Evolutionary conservation across 2,113 vertebrate genomes (phyloP), one percentile per base, ranked within the genome.

Genomic region (Poecile atricapillus): DNA sequence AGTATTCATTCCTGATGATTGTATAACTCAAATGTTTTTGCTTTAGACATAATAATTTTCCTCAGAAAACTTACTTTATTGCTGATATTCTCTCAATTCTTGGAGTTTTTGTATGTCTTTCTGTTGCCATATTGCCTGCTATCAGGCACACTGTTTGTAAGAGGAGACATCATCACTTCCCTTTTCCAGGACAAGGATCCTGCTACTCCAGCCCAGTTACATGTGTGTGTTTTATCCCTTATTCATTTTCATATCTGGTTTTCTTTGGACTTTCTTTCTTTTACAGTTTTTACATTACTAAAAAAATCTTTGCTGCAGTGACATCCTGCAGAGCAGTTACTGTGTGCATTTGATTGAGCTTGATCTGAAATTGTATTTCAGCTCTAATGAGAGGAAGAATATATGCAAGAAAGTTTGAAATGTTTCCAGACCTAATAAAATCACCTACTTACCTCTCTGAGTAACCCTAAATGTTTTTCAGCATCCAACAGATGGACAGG

Each of bases 381-480:
- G 7, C 18, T 89, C 47, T 71, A 52, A 92, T 58, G 80, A 94
- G 62, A 91, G 62, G 39, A 87, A 79, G 53, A 91, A 82, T 60
- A 62, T 4, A 62, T 58, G 41, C 60, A 91, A 69, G 80, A 49
- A 87, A 91, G 41, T 60, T 71, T 91, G 81, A 96, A 89, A 76
- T 68, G 35, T 52, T 95, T 92, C 77, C 83, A 94, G 69, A 81
- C 58, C 44, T 97, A 79, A 94, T 89, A 84, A 82, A 96, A 89
- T 94, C 89, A 95, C 91, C 87, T 95, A 5, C 69, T 92, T 97
- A 95, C 89, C 81, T 94, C 77, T 93, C 53, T 75, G 95, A 94
- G 56, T 75, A 74, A 77, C 58, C 89, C 78, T 82, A 60, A 94
- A 89, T 79, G 69, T 78, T 69, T 89, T 94, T 73, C 91, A 93